Base-by-base conservation (phyloP, 1,140 invertebrate species). In the Latrodectus geometricus region DNA sequence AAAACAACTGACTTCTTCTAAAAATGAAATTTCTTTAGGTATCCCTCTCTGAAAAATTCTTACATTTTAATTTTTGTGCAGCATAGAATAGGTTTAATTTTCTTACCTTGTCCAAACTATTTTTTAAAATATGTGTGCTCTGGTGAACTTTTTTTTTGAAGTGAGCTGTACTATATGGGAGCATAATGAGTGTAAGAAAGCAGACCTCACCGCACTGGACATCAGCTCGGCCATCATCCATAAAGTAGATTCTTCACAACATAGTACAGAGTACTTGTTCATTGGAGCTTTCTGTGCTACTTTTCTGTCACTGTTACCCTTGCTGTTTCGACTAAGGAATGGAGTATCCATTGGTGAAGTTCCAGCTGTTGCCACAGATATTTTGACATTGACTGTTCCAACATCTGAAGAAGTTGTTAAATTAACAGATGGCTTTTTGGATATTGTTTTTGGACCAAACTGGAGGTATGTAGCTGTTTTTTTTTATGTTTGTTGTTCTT, bases 101-200 rank as follows among this genome's bases (percentile, higher is more conserved):
- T 35, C 35, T 35, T 35, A 35, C 35, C 35, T 5, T 35, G 35
- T 35, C 35, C 35, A 35, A 35, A 35, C 5, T 35, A 35, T 35
- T 35, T 35, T 35, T 35, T 35, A 35, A 35, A 35, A 35, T 35
- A 35, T 35, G 35, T 86, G 8, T 86, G 74, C 84, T 86, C 76
- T 35, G 61, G 35, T 61, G 56, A 86, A 21, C 84, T 68, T 80
- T 78, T 80, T n/a, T 73, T 70, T 86, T 21, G 76, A 61, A 97
- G 96, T 97, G 79, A 97, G 96, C 88, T 98, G 97, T 90, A 97
- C 96, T 61, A 96, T 98, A 91, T 99, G 97, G 97, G 96, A 98
- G 90, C 93, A 94, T 70, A 93, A 94, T 20, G 96, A 97, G 88
- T 94, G 96, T 48, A 96, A 98, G 90, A 98, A 98, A 91, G 96